These are phyloP conservation scores for Acrobasis suavella DNA, from an alignment of 2,888 invertebrate genomes.

Conservation along the genomic window DNA sequence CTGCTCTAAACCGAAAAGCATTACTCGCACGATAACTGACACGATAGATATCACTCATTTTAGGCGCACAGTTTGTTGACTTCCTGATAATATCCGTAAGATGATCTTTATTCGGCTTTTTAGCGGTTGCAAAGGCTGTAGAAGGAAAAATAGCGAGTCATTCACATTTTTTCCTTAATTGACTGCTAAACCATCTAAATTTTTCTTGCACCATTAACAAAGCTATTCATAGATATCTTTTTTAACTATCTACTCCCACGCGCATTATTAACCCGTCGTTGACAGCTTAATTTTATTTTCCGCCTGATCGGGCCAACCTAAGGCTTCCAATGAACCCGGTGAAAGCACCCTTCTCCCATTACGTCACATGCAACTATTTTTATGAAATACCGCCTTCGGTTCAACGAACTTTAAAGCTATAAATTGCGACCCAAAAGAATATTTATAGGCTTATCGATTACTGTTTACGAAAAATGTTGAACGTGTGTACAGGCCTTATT, in stretches of 20 bases:
- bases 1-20: neutral
- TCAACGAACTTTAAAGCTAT: constrained; percentile 2
- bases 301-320: constrained; percentile 12
- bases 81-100: neutral
- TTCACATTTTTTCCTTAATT: too few relatives aligned
- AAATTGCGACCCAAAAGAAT: neutral
- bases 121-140: too few relatives aligned
- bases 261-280: constrained; percentile 38
- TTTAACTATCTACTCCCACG: constrained; percentile 24
- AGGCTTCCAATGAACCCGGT: constrained; percentile 23
- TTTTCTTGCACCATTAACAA: neutral
- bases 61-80: neutral
- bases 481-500: neutral
- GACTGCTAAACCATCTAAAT: too few relatives aligned
- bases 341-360: constrained; percentile 13
- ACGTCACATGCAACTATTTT: constrained; percentile 12
- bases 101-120: neutral
- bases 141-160: too few relatives aligned
- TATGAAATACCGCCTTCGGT: neutral
- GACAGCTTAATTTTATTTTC: constrained; percentile 36
- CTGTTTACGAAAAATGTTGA: neutral
- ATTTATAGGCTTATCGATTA: constrained; percentile 1
- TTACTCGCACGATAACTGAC: too few relatives aligned
- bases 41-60: neutral
- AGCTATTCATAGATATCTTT: neutral